Conservation (phyloP, 1,140 invertebrate species). For the Zaprionus ghesquierei region DNA sequence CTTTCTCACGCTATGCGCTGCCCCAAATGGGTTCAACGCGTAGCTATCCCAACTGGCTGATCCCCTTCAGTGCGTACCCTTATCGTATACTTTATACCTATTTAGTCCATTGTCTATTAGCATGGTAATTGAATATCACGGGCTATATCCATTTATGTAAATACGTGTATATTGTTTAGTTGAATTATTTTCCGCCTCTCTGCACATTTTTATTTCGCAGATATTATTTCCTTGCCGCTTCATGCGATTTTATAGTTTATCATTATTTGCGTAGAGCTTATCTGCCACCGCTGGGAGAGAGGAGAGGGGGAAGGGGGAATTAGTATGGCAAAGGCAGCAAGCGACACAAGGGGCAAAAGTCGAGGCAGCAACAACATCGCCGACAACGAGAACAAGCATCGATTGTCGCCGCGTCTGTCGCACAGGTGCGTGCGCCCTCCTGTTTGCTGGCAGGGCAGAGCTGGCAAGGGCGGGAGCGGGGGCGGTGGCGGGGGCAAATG, state of each 20-base stretch:
- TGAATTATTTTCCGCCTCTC: slow-evolving; percentile 77
- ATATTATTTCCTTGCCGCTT: slow-evolving; percentile 63
- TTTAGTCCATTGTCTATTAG: slow-evolving; percentile 45
- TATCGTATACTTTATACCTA: not conserved
- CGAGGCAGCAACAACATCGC: slow-evolving; percentile 12
- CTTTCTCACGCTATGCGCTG: not conserved
- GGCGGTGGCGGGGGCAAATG: not conserved
- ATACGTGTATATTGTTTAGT: slow-evolving; percentile 81
- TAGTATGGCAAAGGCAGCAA: slow-evolving; percentile 42
- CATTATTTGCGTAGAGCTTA: slow-evolving; percentile 79
- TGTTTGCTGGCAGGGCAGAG: not conserved
- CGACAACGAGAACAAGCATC: slow-evolving; percentile 49
- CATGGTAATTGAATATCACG: slow-evolving; percentile 73
- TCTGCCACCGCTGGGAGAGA: no score
- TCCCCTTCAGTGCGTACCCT: not conserved
- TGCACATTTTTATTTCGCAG: slow-evolving; percentile 77
- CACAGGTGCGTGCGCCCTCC: slow-evolving; percentile 46
- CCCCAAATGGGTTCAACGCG: not conserved
- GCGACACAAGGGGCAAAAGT: slow-evolving; percentile 18
- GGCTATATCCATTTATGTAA: slow-evolving; percentile 76
- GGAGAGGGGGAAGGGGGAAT: slow-evolving; percentile 44
- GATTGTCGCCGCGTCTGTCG: slow-evolving; percentile 62
- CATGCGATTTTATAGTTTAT: slow-evolving; percentile 81
- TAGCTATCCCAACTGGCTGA: not conserved
- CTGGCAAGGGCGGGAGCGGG: not conserved